Evolutionary conservation across 35 echinoderm and acorn worm genomes (phyloP), one percentile per base, ranked within the genome.

Genomic region (Ophiothrix spiculata): DNA sequence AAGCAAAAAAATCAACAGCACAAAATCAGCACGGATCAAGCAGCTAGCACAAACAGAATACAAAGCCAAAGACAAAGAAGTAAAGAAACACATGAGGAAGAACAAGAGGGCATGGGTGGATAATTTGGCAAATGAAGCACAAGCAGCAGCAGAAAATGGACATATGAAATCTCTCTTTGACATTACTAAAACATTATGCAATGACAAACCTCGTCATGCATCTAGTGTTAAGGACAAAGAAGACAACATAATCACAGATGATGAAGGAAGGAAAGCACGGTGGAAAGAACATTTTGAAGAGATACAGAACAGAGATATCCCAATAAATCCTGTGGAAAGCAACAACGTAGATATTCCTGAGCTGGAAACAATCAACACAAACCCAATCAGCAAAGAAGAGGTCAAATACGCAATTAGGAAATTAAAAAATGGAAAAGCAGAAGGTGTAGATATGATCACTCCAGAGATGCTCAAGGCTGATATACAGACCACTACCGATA

Each of bases 161-260:
- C 41, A 83, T 32, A 83, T 83, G 81, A 83, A 83, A 42, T 56
- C 39, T 56, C 40, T 83, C 25, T 64, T 11, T 83, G 14, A 83
- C 56, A 83, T 83, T 19, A 83, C 81, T 14, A 83, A 83, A 83
- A 83, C 49, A 14, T 56, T 83, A 54, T 83, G 81, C 42, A 83
- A 83, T 35, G 25, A 56, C 42, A 83, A 64, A 56, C 81, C 81
- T 32, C 10, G 56, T 21, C 40, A 64, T 56, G 41, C 81, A 54
- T 12, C 41, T 40, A 40, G 25, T 25, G 80, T 83, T 3, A 83
- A 83, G 42, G 31, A 83, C 33, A 83, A 83, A 56, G 13, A 83
- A 38, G 80, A 38, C 3, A 46, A 83, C 8, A 45, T 60, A 15
- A 83, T 83, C 23, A 42, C 25, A 25, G 49, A 56, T 16, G 33